Conservation (phyloP, 1,140 invertebrate species). For the Bombus waltoni region DNA sequence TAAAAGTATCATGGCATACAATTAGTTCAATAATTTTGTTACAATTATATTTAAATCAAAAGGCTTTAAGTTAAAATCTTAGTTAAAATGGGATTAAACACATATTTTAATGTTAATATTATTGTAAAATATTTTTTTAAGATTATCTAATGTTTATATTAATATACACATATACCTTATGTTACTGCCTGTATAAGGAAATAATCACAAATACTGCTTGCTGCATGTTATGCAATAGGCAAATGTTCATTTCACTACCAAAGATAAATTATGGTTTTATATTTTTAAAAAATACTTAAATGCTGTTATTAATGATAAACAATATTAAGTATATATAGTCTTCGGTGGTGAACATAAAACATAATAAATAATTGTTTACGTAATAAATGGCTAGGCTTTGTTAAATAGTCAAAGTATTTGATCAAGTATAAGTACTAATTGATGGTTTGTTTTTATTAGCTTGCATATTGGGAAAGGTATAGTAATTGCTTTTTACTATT, state of each 20-base stretch:
- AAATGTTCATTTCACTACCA: conserved; percentile 27
- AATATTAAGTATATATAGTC: conserved; percentile 12
- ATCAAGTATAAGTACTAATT: conserved; percentile 60
- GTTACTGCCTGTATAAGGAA: conserved; percentile 22
- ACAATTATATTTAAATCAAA: conserved; percentile 5
- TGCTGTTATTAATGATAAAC: background rate
- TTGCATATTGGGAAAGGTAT: conserved; percentile 81
- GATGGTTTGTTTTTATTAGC: conserved; percentile 78
- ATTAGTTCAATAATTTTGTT: background rate
- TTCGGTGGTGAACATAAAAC: conserved; percentile 54
- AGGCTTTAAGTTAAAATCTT: background rate
- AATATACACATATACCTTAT: background rate
- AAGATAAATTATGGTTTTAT: background rate
- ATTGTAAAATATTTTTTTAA: conserved; percentile 21
- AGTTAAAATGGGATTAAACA: background rate
- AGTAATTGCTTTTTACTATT: conserved; percentile 71
- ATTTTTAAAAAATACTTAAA: background rate
- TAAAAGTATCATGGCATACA: background rate
- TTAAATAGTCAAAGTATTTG: conserved; percentile 55
- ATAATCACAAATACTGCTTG: conserved; percentile 15
- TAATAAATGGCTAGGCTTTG: conserved; percentile 50
- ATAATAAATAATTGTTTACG: conserved; percentile 25
- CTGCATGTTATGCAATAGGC: conserved; percentile 39
- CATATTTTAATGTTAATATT: background rate
- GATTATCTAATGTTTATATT: conserved; percentile 6